These are phyloP conservation scores for Menidia beryllina DNA, from an alignment of 2,113 vertebrate species.

Conservation along the genomic window DNA sequence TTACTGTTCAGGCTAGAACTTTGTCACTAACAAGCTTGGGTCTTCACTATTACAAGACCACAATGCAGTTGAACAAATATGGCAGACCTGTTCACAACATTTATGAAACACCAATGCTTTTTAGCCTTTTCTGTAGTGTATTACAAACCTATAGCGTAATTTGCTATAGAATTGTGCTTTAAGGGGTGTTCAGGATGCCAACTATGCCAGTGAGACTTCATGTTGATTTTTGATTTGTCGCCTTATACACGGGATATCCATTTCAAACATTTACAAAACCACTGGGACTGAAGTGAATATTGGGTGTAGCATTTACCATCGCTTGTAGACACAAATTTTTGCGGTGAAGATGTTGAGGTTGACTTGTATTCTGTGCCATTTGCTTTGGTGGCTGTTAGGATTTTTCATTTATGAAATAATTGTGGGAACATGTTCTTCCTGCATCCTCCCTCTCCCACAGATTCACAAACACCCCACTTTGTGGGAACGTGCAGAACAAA, in stretches of 20 bases:
- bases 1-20: no score
- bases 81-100: no score
- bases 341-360: not conserved
- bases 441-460: slow-evolving; percentile 50
- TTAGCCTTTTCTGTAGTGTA: no score
- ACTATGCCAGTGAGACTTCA: not conserved
- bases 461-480: slow-evolving; percentile 36
- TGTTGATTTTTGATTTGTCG: not conserved
- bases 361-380: slow-evolving; percentile 1
- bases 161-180: not conserved
- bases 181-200: no score
- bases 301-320: not conserved
- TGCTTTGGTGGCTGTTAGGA: slow-evolving; percentile 37
- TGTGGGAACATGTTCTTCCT: slow-evolving; percentile 77
- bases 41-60: not conserved
- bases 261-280: no score
- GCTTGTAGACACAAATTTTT: slow-evolving; percentile 5
- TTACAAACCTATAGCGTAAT: not conserved
- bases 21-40: not conserved
- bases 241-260: no score
- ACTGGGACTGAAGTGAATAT: not conserved
- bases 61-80: not conserved
- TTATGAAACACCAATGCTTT: no score
- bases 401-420: slow-evolving; percentile 70
- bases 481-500: slow-evolving; percentile 74